A percentile compares a stretch with the other conserved stretches of the same genome.
phyloP scores from a whole-genome alignment of 2,113 vertebrate genomes.

The Carassius gibelio region DNA sequence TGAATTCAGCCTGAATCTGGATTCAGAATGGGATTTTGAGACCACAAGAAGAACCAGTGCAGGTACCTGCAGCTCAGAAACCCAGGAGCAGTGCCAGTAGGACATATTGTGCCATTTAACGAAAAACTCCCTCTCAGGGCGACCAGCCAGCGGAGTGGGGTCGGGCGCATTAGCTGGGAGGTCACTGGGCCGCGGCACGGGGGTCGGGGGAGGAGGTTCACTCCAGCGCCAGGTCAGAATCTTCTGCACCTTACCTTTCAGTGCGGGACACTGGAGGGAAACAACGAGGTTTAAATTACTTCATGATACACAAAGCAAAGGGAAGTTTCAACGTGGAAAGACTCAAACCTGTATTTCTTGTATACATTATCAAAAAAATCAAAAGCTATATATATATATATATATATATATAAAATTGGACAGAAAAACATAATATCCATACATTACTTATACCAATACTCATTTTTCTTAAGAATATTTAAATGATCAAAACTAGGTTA shows the following conservation, averaged over 20 bases:
- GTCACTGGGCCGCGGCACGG: conserved; percentile 85
- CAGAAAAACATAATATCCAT: too few species aligned
- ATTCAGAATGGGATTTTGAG: not conserved
- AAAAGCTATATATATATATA: too few species aligned
- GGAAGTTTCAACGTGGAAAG: not conserved
- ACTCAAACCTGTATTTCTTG: too few species aligned
- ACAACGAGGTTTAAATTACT: not conserved
- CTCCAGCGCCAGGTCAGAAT: conserved; percentile 98
- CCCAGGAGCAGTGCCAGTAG: conserved; percentile 98
- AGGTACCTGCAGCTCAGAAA: conserved; percentile 88
- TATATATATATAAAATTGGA: too few species aligned
- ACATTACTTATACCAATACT: too few species aligned
- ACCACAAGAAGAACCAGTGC: not conserved
- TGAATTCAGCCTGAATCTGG: not conserved
- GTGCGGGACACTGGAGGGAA: conserved; percentile 81
- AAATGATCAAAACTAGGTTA: too few species aligned
- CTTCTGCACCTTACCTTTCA: conserved; percentile 98
- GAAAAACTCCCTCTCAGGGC: conserved; percentile 94
- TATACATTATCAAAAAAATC: too few species aligned
- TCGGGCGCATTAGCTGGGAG: conserved; percentile 83
- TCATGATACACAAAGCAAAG: not conserved
- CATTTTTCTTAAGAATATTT: too few species aligned
- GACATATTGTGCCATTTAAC: conserved; percentile 98
- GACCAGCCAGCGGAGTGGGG: conserved; percentile 88
- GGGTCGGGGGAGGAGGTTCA: conserved; percentile 86